Base-by-base conservation (phyloP, 2,113 vertebrate species). In the Canis aureus region DNA sequence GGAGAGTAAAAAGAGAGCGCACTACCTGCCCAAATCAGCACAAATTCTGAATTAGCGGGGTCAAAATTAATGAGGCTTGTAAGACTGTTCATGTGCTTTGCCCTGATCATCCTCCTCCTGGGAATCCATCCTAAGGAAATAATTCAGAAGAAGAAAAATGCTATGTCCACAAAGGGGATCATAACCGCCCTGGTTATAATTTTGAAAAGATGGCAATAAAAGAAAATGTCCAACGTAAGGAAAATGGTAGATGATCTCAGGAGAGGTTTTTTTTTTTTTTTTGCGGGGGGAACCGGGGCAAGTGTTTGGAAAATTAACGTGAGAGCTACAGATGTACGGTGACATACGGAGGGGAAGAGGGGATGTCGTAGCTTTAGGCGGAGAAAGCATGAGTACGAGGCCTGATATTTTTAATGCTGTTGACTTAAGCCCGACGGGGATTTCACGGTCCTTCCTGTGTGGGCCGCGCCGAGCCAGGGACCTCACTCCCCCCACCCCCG, bases 31-130 rank as follows among this genome's bases (percentile, higher is more conserved):
- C 81, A 97, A 97, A 96, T 97, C 88, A 95, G 81, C 84, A 76
- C 59, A 89, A 53, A 92, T 91, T 89, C 84, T 96, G 81, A 97
- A 97, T 97, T 97, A 96, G 83, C 49, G 66, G 81, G 94, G 91
- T 97, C 94, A 94, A 85, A 95, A 92, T 96, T 96, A 98, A 97
- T 94, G 94, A 98, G 71, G 84, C 86, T 86, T 94, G 25, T 86
- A 73, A 88, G 76, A 94, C 66, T 86, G 74, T 69, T 97, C 90
- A 94, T 92, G 95, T 78, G 91, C 76, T 94, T 93, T 92, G 84
- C 95, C 94, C 97, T 97, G 95, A 97, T 97, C 95, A 95, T 92
- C 81, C 66, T 89, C 84, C 97, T 94, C 90, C 78, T 62, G 94
- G 90, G 94, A 97, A 62, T 92, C 69, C 71, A 96, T 96, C 78